phyloP scores from a whole-genome alignment of 2,888 invertebrate species.

The Seira ritae region DNA sequence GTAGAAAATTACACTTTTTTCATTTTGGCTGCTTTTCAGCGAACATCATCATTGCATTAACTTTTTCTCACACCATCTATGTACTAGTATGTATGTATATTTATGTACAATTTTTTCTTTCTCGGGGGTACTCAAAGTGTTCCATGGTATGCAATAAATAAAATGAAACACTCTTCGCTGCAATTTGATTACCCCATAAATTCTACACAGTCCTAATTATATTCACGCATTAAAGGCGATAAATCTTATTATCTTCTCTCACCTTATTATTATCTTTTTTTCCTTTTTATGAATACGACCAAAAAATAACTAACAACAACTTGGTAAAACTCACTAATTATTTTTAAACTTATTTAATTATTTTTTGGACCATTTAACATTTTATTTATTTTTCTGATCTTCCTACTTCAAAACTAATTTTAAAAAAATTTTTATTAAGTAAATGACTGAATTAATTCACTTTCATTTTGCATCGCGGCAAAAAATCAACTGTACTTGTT shows the following conservation, averaged over 20 bases:
- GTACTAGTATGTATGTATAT: too few relatives aligned
- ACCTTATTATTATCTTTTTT: constrained; percentile 12
- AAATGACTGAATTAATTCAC: background rate
- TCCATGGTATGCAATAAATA: background rate
- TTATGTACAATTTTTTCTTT: background rate
- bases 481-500: constrained; percentile 72
- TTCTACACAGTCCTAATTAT: background rate
- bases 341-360: background rate
- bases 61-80: background rate
- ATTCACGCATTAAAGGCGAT: constrained; percentile 19
- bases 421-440: background rate
- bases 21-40: constrained; percentile 6
- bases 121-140: constrained; percentile 2
- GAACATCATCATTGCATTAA: background rate
- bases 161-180: background rate
- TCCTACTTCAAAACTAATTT: background rate
- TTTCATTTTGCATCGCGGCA: background rate
- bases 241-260: constrained; percentile 7
- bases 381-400: background rate
- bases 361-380: background rate
- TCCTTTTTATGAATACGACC: background rate
- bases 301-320: background rate
- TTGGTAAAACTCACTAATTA: constrained; percentile 3
- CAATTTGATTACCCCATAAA: constrained; percentile 9
- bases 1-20: constrained; percentile 45